phyloP scores from a whole-genome alignment of 2,113 vertebrate genomes.

The Pholis gunnellus region DNA sequence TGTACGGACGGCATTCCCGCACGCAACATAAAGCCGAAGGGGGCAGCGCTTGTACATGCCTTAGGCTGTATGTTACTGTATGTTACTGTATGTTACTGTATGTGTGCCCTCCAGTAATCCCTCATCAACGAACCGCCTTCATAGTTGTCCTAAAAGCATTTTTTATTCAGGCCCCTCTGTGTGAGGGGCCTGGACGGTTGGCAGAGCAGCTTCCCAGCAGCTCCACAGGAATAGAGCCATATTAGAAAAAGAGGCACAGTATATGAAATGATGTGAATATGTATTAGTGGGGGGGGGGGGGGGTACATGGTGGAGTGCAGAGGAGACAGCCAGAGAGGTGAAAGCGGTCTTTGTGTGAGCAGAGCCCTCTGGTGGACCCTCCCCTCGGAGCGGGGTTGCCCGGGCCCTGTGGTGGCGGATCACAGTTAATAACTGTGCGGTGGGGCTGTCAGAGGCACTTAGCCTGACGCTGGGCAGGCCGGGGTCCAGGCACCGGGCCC shows the following conservation, averaged over 20 bases:
- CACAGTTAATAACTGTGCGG: conserved; percentile 87
- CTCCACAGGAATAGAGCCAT: conserved; percentile 57
- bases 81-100: conserved; percentile 9
- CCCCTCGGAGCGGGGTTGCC: conserved; percentile 69
- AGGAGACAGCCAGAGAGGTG: conserved; percentile 55
- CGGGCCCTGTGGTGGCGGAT: conserved; percentile 81
- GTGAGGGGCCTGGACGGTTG: conserved; percentile 11
- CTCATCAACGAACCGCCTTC: conserved; percentile 11
- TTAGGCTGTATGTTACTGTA: not conserved
- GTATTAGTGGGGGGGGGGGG: conserved; percentile 56
- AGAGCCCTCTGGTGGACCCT: conserved; percentile 75
- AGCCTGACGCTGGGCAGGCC: conserved; percentile 85
- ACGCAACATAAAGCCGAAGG: conserved; percentile 21
- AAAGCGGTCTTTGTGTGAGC: conserved; percentile 86
- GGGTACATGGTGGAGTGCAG: conserved; percentile 30
- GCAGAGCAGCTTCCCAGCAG: conserved; percentile 33
- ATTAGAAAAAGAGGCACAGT: conserved; percentile 59
- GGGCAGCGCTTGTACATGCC: conserved; percentile 12
- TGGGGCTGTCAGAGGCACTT: conserved; percentile 87
- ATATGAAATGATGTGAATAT: conserved; percentile 75
- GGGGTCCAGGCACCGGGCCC: conserved; percentile 38
- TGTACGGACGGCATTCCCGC: conserved; percentile 37
- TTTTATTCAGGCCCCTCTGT: conserved; percentile 16
- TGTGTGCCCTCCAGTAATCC: conserved; percentile 7
- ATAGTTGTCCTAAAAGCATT: conserved; percentile 9